These are phyloP conservation scores for Gyps fulvus DNA, from an alignment of 2,113 vertebrate species.

Conservation along the genomic window DNA sequence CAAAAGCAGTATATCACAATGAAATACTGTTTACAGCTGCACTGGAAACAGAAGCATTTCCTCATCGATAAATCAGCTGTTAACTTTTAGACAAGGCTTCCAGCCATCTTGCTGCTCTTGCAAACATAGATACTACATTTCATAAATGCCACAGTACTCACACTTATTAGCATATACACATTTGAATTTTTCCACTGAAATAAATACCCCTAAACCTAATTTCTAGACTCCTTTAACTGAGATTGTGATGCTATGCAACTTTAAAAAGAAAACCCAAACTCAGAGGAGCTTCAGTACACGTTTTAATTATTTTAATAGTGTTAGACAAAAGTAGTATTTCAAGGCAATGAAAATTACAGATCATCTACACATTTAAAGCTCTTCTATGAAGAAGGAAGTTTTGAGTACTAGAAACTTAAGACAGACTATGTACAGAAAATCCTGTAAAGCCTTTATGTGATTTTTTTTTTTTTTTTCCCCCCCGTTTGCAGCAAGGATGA, in stretches of 20 bases:
- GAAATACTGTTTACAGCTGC: not conserved
- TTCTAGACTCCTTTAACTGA: not conserved
- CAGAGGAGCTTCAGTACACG: not conserved
- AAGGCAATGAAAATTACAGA: not conserved
- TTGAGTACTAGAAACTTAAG: not conserved
- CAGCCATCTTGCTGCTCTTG: not conserved
- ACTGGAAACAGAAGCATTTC: not conserved
- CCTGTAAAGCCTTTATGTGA: not conserved
- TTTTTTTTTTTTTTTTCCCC: not conserved
- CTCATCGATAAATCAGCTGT: not conserved
- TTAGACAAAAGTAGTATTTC: not conserved
- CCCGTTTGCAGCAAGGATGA: not conserved
- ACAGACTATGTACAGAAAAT: not conserved
- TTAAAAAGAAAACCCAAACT: not conserved
- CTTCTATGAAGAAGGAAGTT: not conserved
- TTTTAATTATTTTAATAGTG: not conserved
- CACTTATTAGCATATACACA: not conserved
- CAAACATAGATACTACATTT: not conserved
- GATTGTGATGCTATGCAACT: not conserved
- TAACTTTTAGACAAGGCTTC: not conserved
- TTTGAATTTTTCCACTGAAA: not conserved
- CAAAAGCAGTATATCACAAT: not conserved
- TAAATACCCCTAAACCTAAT: not conserved
- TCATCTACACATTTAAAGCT: not conserved
- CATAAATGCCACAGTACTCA: not conserved